Conservation (phyloP, 2,113 vertebrate genomes). For the Acrocephalus arundinaceus region DNA sequence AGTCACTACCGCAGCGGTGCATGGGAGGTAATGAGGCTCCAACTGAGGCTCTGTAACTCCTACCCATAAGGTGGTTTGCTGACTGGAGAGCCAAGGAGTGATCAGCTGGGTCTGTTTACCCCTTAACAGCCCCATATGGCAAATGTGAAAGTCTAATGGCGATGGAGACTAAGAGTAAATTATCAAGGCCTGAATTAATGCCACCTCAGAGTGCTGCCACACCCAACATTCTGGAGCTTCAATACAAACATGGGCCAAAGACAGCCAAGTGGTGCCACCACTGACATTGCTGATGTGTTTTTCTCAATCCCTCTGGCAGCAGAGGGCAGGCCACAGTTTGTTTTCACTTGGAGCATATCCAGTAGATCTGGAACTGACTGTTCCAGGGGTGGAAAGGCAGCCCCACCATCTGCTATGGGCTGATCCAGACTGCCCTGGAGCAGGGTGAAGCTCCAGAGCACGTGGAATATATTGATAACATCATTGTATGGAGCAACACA, state of each 20-base stretch:
- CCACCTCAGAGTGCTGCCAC: background rate
- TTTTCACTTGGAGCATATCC: background rate
- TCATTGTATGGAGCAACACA: background rate
- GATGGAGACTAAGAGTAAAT: no score
- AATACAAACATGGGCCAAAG: fast-evolving
- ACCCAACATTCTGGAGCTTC: background rate
- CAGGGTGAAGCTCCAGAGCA: background rate
- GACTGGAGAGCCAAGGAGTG: background rate
- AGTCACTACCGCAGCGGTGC: background rate
- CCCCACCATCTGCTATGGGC: background rate
- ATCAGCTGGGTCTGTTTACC: background rate
- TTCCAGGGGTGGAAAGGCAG: background rate
- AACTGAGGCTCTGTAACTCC: background rate
- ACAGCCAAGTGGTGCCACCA: background rate
- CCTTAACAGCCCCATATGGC: background rate
- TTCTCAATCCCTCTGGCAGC: background rate
- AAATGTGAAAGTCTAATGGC: background rate
- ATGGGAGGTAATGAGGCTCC: no score
- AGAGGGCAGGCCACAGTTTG: background rate
- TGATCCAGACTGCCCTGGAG: background rate
- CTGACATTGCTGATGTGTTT: background rate
- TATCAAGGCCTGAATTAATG: no score
- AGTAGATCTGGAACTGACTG: no score
- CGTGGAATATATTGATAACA: background rate
- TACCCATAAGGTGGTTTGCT: background rate